A percentile compares a stretch with the other conserved stretches of the same genome.
Conservation (phyloP, 53 echinoderm and acorn worm species). For the Henricia sp. region DNA sequence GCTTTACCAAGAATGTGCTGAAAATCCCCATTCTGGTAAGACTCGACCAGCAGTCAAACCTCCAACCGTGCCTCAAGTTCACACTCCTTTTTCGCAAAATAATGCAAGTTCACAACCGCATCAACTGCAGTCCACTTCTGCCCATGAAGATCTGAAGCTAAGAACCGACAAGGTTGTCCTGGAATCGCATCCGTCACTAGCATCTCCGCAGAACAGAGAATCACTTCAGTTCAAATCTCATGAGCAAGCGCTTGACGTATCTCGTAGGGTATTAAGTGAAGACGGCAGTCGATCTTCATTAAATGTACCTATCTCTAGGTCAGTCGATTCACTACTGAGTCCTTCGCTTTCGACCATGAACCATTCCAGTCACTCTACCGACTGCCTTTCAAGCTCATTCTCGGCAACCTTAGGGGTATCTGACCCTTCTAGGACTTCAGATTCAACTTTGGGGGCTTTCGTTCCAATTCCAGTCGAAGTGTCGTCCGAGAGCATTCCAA, state of each 20-base stretch:
- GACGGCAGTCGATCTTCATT: not conserved
- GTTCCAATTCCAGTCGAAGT: not conserved
- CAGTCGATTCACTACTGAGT: not conserved
- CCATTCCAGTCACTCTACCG: not conserved
- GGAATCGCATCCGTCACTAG: not conserved
- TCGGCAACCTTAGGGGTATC: not conserved
- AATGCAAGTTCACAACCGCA: not conserved
- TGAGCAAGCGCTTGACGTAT: not conserved
- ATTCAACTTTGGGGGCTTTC: not conserved
- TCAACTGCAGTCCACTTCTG: too few species aligned
- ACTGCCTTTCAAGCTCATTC: not conserved
- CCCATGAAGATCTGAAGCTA: not conserved
- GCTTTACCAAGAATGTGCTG: not conserved
- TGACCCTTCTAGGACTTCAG: slow-evolving; percentile 14
- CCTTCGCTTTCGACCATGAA: not conserved
- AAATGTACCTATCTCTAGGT: not conserved
- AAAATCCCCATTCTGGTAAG: not conserved
- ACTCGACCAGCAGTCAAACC: not conserved
- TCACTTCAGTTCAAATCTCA: not conserved
- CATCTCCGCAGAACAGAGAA: not conserved
- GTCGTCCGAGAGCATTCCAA: not conserved
- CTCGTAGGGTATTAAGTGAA: not conserved
- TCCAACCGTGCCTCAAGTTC: not conserved
- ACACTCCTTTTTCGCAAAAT: not conserved
- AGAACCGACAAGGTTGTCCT: not conserved